Conservation (phyloP, 1,140 invertebrate genomes). For the Colletes gigas region DNA sequence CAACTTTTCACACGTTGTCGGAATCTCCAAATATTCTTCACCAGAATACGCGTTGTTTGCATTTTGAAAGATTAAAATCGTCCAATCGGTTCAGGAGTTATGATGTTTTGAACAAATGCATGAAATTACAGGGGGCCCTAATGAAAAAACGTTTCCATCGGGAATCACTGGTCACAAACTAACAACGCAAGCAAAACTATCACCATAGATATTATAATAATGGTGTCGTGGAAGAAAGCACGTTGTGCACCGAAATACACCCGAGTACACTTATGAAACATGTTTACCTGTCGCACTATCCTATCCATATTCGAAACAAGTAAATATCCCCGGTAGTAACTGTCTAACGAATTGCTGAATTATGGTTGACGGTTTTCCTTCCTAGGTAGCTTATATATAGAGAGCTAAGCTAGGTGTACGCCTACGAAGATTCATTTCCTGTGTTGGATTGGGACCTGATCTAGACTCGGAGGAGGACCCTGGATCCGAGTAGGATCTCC, state of each 20-base stretch:
- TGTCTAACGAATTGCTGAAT: constrained; percentile 65
- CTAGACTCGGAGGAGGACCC: constrained; percentile 6
- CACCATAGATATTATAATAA: neutral
- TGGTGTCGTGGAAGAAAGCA: neutral
- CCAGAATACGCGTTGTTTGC: no score
- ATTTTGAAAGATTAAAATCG: no score
- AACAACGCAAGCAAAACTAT: neutral
- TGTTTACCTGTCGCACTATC: constrained; percentile 73
- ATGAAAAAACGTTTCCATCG: no score
- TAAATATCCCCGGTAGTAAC: constrained; percentile 52
- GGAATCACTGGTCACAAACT: neutral
- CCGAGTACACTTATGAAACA: neutral
- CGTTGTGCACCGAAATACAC: neutral
- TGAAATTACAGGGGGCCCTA: no score
- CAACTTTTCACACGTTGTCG: no score
- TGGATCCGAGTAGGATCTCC: neutral
- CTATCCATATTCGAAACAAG: constrained; percentile 65
- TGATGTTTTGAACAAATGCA: no score
- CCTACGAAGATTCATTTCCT: constrained; percentile 61
- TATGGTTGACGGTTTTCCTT: constrained; percentile 64
- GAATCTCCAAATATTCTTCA: no score
- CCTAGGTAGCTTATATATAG: constrained; percentile 73
- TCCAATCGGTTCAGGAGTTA: no score
- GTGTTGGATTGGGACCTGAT: constrained; percentile 2
- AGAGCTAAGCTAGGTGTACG: constrained; percentile 35